These are phyloP conservation scores for Muricea muricata DNA, from an alignment of 92 coral and sea anemone genomes.

Conservation along the genomic window DNA sequence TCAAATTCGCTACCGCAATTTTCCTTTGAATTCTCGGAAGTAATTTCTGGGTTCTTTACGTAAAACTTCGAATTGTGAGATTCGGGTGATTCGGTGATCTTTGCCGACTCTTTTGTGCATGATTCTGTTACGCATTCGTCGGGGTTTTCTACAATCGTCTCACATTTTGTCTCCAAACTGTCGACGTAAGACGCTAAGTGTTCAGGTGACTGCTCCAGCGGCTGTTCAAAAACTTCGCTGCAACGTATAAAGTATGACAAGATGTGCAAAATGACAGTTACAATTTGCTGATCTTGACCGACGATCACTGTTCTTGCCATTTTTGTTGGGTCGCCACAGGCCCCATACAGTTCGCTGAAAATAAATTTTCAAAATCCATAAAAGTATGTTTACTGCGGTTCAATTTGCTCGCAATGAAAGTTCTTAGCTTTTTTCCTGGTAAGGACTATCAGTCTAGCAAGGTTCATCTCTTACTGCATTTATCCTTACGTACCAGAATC, in stretches of 20 bases:
- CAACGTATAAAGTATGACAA: slow-evolving; percentile 94
- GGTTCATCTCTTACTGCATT: too few relatives aligned
- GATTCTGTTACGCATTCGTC: not conserved
- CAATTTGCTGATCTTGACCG: slow-evolving; percentile 80
- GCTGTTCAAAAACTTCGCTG: slow-evolving; percentile 90
- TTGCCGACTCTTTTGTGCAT: not conserved
- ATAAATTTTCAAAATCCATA: too few relatives aligned
- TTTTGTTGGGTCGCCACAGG: slow-evolving; percentile 82
- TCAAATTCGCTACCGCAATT: not conserved
- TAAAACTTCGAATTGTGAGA: not conserved
- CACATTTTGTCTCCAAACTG: not conserved
- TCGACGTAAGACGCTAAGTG: not conserved
- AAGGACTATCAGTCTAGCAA: not conserved
- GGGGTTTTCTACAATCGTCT: not conserved
- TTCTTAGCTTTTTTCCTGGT: not conserved
- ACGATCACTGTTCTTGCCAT: slow-evolving; percentile 82
- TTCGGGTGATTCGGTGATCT: not conserved
- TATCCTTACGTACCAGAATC: too few relatives aligned
- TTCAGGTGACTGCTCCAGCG: slow-evolving; percentile 20
- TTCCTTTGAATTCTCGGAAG: not conserved
- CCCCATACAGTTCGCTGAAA: slow-evolving; percentile 91
- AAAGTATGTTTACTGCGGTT: not conserved
- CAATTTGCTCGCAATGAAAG: not conserved
- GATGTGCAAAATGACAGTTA: slow-evolving; percentile 69
- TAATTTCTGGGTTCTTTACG: not conserved